phyloP scores from a whole-genome alignment of 2,113 vertebrate genomes.

The Epinephelus moara region DNA sequence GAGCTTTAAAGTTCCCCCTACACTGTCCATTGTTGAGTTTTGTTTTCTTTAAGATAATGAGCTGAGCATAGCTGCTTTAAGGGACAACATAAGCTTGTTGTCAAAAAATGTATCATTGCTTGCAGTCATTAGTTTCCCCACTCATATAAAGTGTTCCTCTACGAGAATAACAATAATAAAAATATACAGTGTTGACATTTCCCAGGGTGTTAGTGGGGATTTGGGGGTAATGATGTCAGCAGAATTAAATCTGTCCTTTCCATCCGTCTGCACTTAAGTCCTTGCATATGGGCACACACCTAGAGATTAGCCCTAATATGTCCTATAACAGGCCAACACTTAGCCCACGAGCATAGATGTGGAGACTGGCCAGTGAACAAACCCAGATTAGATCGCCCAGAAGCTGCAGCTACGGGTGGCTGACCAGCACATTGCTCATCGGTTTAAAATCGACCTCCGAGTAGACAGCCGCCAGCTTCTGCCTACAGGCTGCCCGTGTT shows the following conservation, averaged over 20 bases:
- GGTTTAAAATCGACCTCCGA: slow-evolving; percentile 52
- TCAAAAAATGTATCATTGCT: not conserved
- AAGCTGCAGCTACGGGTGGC: slow-evolving; percentile 40
- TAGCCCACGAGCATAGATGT: slow-evolving; percentile 37
- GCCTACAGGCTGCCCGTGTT: slow-evolving; percentile 51
- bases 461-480: slow-evolving; percentile 51
- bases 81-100: slow-evolving; percentile 11
- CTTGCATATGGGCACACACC: slow-evolving; percentile 65
- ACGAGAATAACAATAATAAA: slow-evolving; percentile 6
- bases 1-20: slow-evolving; percentile 10
- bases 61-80: slow-evolving; percentile 13
- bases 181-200: slow-evolving; percentile 1
- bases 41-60: slow-evolving; percentile 38
- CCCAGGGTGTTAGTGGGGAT: slow-evolving; percentile 43
- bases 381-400: slow-evolving; percentile 65
- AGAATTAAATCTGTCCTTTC: slow-evolving; percentile 61
- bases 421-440: slow-evolving; percentile 54
- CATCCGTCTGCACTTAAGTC: slow-evolving; percentile 68
- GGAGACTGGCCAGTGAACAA: slow-evolving; percentile 54
- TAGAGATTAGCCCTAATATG: slow-evolving; percentile 77
- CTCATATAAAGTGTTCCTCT: not conserved
- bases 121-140: not conserved
- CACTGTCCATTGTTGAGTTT: slow-evolving; percentile 33
- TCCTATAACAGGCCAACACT: slow-evolving; percentile 47
- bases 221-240: slow-evolving; percentile 68